Percentiles rank a stretch among this genome's conserved stretches.
Evolutionary conservation across 2,888 invertebrate species (phyloP).

Genomic region (Loripinus fragilis): DNA sequence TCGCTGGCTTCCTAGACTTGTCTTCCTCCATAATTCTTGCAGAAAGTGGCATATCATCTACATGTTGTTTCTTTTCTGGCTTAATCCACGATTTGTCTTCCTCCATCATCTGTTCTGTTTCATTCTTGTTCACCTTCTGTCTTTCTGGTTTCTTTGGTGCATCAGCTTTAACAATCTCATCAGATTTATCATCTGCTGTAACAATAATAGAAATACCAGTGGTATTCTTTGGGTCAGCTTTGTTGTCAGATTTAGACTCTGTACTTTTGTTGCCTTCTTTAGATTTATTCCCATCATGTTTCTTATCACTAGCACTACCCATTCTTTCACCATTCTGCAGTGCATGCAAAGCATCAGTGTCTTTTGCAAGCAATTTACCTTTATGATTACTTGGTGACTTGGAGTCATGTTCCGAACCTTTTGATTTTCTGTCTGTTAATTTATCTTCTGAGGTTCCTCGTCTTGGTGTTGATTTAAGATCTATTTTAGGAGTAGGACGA

Average conservation of each 20-base stretch:
- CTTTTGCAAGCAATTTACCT: slow-evolving; percentile 41
- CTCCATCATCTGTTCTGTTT: slow-evolving; percentile 1
- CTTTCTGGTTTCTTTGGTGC: neutral
- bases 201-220: too few relatives aligned
- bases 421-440: slow-evolving; percentile 19
- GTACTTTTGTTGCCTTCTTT: too few relatives aligned
- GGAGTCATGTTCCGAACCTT: neutral
- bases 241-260: too few relatives aligned
- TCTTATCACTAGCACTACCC: neutral
- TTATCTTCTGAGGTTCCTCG: neutral
- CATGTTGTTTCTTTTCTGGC: neutral
- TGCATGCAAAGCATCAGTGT: slow-evolving; percentile 23
- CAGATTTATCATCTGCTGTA: too few relatives aligned
- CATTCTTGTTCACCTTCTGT: neutral
- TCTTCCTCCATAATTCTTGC: neutral
- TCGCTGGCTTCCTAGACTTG: neutral
- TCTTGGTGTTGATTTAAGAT: slow-evolving; percentile 26
- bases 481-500: slow-evolving; percentile 47
- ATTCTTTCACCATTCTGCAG: slow-evolving; percentile 29
- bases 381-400: slow-evolving; percentile 26
- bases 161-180: neutral
- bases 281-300: neutral
- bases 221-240: too few relatives aligned
- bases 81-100: neutral
- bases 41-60: neutral